A percentile compares a stretch with the other conserved stretches of the same genome.
phyloP scores from a whole-genome alignment of 2,797 vertebrate genomes.

The Lepus oiostolus region DNA sequence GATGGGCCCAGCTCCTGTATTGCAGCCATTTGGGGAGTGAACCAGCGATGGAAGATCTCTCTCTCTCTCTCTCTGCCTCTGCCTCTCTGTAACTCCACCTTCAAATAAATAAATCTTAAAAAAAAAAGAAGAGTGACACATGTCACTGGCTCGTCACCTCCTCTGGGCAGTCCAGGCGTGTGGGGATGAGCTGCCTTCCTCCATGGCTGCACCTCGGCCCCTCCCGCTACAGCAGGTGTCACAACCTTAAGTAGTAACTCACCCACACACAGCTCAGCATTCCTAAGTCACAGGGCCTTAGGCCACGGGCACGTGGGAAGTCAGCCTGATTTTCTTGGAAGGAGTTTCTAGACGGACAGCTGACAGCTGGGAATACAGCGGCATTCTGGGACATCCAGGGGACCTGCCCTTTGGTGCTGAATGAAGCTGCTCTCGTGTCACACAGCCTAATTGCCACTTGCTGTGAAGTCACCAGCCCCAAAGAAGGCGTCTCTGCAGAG shows the following conservation, averaged over 20 bases:
- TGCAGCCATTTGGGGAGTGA: no score
- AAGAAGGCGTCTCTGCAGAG: neutral
- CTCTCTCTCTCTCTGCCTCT: no score
- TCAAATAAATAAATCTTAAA: no score
- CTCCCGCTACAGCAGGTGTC: neutral
- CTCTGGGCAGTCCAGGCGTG: no score
- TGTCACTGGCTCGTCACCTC: no score
- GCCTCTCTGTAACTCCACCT: no score
- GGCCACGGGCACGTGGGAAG: neutral
- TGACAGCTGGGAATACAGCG: neutral
- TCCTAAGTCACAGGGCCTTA: neutral
- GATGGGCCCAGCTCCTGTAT: no score
- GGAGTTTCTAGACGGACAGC: conserved; percentile 50
- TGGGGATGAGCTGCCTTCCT: no score
- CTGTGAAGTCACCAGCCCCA: neutral
- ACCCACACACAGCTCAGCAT: fast-evolving
- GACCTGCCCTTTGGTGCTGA: neutral
- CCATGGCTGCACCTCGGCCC: neutral
- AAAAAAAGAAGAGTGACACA: no score
- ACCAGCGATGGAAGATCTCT: no score
- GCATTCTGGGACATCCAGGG: neutral
- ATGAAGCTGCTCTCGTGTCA: fast-evolving
- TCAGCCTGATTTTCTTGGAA: neutral
- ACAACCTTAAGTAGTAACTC: neutral
- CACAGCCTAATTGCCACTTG: neutral